phyloP scores from a whole-genome alignment of 2,797 vertebrate genomes.

The Smutsia temminckii region DNA sequence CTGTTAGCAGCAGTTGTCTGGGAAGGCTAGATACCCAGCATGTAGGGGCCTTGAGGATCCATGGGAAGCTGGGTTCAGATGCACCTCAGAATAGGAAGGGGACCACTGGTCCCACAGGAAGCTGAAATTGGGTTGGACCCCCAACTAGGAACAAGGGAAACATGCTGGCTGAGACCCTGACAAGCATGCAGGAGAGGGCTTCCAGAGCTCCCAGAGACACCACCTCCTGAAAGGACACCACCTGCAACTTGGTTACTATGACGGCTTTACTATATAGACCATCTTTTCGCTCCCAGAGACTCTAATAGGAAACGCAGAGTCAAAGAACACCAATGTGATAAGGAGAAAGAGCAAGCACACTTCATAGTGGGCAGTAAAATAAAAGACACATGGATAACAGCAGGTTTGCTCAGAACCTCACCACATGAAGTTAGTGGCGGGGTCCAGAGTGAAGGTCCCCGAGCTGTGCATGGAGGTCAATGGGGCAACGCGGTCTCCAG shows the following conservation, averaged over 20 bases:
- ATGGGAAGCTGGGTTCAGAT: not conserved
- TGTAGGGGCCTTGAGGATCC: not conserved
- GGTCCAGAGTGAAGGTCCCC: accelerated
- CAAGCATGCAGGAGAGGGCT: too few relatives aligned
- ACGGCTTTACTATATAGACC: not conserved
- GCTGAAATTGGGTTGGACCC: not conserved
- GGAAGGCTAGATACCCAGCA: not conserved
- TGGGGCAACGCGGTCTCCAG: accelerated
- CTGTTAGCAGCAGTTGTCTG: not conserved
- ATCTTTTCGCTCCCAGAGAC: not conserved
- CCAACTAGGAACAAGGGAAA: too few relatives aligned
- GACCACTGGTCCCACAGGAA: not conserved
- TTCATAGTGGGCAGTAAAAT: not conserved
- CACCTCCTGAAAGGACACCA: accelerated
- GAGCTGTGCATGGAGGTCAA: accelerated
- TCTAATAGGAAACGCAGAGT: not conserved
- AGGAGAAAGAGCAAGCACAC: not conserved
- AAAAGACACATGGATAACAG: accelerated
- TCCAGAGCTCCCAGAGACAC: not conserved
- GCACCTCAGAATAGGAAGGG: not conserved
- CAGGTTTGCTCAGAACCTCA: accelerated
- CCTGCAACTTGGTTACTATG: not conserved
- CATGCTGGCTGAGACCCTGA: not conserved
- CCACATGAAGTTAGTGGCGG: accelerated
- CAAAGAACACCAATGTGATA: not conserved